phyloP scores from a whole-genome alignment of 1,140 invertebrate genomes.

The Cheumatopsyche charites region DNA sequence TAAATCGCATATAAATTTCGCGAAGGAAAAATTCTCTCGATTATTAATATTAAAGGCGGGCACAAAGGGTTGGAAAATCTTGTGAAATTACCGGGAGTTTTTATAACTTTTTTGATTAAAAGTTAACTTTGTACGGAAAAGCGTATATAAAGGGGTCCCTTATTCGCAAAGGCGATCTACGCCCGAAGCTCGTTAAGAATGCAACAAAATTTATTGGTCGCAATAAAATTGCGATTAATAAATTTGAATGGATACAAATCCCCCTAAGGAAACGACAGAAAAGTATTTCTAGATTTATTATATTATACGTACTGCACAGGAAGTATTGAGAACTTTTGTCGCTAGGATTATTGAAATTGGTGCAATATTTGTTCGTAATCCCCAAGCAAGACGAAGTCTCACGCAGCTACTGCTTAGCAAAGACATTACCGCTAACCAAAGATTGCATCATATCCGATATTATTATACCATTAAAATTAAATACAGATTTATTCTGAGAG shows the following conservation, averaged over 20 bases:
- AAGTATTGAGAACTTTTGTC: not conserved
- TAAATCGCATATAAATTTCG: conserved; percentile 6
- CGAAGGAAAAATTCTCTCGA: not conserved
- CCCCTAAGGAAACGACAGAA: not conserved
- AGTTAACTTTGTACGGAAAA: conserved; percentile 14
- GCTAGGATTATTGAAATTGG: conserved; percentile 8
- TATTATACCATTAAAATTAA: too few species aligned
- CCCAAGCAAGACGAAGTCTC: not conserved
- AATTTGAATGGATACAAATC: conserved; percentile 21
- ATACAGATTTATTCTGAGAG: too few species aligned
- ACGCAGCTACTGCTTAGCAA: not conserved
- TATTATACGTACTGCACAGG: not conserved
- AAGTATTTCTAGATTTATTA: too few species aligned
- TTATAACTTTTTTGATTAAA: conserved; percentile 28
- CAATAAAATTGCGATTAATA: conserved; percentile 16
- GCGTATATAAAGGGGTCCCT: not conserved
- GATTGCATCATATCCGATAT: too few species aligned
- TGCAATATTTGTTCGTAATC: conserved; percentile 4
- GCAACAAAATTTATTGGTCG: conserved; percentile 15
- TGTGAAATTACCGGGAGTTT: conserved; percentile 16
- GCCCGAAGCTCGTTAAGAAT: conserved; percentile 23
- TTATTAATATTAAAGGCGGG: conserved; percentile 24
- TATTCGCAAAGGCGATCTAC: conserved; percentile 4
- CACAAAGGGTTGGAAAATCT: conserved; percentile 25
- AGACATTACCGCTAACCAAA: not conserved